Base-by-base conservation (phyloP, 1,140 invertebrate species). In the Drosophila lowei region DNA sequence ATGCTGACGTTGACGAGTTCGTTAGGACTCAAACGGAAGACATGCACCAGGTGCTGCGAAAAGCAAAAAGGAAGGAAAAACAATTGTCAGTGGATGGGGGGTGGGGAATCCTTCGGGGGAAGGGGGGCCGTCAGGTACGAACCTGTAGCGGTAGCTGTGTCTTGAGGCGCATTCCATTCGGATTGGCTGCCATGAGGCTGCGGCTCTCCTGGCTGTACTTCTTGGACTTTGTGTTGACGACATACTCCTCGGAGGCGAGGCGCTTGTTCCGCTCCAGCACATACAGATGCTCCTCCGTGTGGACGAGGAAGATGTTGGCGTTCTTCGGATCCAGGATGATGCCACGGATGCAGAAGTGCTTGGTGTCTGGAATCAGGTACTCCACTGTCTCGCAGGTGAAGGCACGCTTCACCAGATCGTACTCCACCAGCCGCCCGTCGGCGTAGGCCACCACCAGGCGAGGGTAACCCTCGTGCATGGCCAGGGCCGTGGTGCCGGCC, bases 361-460 rank as follows among this genome's bases (percentile, higher is more conserved):
- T 38, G 0, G 73, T 81, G 77, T 61, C 60, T 0, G 42, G 43
- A 15, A 80, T 52, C 61, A 81, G 75, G 23, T 68, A 54, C 38
- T 77, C 59, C 0, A 43, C 41, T 1, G 74, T 93, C 92, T 90
- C 94, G 42, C 93, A 83, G 0, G 93, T 94, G 49, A 94, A 94
- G 18, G 92, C 90, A 46, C 92, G 93, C 34, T 92, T 89, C 2
- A 77, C 60, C 41, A 96, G 84, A 81, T 93, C 93, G 71, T 95
- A 96, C 80, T 96, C 95, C 16, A 96, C 86, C 47, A 96, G 93
- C 93, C 94, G 95, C 72, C 95, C 94, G 92, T 96, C 94, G 1
- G 95, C 92, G 91, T 96, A 96, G 3, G 93, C 93, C 7, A 95
- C 91, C 21, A 96, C 92, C 6, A 96, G 83, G 68, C 92, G 93